These are phyloP conservation scores for Peromyscus polionotus DNA, from an alignment of 2,113 vertebrate species.

Conservation along the genomic window DNA sequence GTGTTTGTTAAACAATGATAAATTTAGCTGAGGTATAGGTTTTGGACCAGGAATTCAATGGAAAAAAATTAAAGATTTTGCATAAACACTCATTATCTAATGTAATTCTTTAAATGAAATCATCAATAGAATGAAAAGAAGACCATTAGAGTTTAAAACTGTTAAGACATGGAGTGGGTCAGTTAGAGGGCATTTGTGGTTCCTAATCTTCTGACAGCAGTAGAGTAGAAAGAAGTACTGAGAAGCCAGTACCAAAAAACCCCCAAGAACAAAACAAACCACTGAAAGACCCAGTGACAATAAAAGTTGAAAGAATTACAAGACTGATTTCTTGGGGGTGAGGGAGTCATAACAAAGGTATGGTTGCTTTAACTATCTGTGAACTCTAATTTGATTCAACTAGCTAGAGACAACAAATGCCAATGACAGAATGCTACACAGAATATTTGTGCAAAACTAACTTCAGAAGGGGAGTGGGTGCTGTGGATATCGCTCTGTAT, in stretches of 20 bases:
- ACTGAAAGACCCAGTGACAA: not conserved
- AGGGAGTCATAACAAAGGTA: too few relatives aligned
- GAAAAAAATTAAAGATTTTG: not conserved
- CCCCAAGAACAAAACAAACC: not conserved
- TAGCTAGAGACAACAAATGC: not conserved
- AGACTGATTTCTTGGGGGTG: not conserved
- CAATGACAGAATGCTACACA: too few relatives aligned
- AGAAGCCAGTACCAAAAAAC: not conserved
- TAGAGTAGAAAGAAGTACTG: not conserved
- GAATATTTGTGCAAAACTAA: not conserved
- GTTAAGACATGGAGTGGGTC: not conserved
- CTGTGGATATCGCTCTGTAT: too few relatives aligned
- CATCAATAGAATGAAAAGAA: not conserved
- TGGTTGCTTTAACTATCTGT: not conserved
- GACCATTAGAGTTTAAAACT: not conserved
- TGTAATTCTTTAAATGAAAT: not conserved
- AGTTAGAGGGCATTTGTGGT: not conserved
- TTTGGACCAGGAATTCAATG: not conserved
- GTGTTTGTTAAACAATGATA: not conserved
- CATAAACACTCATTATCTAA: not conserved
- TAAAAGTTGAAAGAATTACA: not conserved
- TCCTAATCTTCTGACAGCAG: not conserved
- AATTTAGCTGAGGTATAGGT: not conserved
- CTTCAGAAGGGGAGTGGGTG: too few relatives aligned
- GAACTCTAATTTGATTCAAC: not conserved